Evolutionary conservation across 2,797 vertebrate species (phyloP).

Genomic region (Petrocephalus schoutedeni): DNA sequence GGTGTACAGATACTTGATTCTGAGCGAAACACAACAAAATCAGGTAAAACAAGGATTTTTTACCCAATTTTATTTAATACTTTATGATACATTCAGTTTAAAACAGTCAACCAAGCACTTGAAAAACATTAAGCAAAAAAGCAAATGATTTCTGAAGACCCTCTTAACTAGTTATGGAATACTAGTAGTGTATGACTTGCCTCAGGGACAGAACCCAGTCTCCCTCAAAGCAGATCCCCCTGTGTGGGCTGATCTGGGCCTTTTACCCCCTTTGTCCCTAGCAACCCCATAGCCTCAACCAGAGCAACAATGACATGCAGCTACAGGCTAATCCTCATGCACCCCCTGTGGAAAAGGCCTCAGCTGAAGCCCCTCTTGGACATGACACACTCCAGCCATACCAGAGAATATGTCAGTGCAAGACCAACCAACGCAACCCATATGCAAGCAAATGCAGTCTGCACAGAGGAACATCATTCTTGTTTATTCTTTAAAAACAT

Average conservation of each 20-base stretch:
- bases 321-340: not conserved
- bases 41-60: slow-evolving; percentile 16
- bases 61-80: slow-evolving; percentile 46
- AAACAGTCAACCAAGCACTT: slow-evolving; percentile 55
- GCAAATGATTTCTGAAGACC: slow-evolving; percentile 7
- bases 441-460: not conserved
- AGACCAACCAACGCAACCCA: not conserved
- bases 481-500: slow-evolving; percentile 19
- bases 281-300: not conserved
- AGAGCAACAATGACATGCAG: not conserved
- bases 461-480: not conserved
- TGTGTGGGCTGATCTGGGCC: not conserved
- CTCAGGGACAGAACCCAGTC: not conserved
- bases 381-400: not conserved
- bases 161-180: slow-evolving; percentile 4
- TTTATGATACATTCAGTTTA: slow-evolving; percentile 69
- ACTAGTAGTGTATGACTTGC: not conserved
- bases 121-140: slow-evolving; percentile 43
- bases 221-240: not conserved
- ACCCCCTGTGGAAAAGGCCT: no score
- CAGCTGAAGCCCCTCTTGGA: no score
- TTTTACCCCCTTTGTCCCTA: not conserved
- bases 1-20: not conserved
- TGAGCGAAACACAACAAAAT: not conserved
- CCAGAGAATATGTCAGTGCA: not conserved